Evolutionary conservation across 2,888 invertebrate species (phyloP).

Genomic region (Coleophora deauratella): DNA sequence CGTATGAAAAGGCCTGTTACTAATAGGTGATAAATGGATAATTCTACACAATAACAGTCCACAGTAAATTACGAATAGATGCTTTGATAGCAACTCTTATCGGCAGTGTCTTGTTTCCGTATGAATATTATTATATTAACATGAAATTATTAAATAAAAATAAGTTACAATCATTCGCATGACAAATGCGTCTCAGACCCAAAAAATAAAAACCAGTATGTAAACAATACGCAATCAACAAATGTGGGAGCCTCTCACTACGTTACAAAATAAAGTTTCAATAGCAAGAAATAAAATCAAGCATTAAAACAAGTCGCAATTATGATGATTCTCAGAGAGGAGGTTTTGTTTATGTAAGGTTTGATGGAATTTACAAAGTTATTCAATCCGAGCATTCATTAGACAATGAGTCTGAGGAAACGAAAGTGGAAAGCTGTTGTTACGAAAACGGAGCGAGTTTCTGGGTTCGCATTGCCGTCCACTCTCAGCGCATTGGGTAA

Average conservation of each 20-base stretch:
- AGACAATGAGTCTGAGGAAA: constrained; percentile 68
- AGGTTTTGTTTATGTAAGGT: constrained; percentile 51
- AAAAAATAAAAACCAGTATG: background rate
- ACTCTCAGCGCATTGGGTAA: constrained; percentile 16
- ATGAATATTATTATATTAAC: constrained; percentile 19
- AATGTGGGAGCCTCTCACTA: constrained; percentile 46
- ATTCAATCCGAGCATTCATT: constrained; percentile 56
- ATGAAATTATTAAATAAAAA: no score
- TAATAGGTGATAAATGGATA: constrained; percentile 50
- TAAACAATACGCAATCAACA: constrained; percentile 22
- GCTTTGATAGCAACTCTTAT: constrained; percentile 26
- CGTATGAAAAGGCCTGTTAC: constrained; percentile 51
- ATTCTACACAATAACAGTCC: constrained; percentile 40
- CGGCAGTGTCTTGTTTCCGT: constrained; percentile 33
- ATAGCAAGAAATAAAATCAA: constrained; percentile 48
- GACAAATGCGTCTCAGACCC: constrained; percentile 5
- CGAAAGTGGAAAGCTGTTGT: constrained; percentile 67
- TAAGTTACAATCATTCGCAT: constrained; percentile 23
- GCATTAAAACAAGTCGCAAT: constrained; percentile 47
- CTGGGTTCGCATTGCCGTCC: constrained; percentile 31
- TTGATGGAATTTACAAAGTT: constrained; percentile 58
- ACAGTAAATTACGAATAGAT: constrained; percentile 44
- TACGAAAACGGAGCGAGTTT: constrained; percentile 43
- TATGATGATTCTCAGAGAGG: constrained; percentile 58
- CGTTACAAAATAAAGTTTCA: constrained; percentile 47